Evolutionary conservation across 2,888 invertebrate species (phyloP).

Genomic region (Mycalesis mineus): DNA sequence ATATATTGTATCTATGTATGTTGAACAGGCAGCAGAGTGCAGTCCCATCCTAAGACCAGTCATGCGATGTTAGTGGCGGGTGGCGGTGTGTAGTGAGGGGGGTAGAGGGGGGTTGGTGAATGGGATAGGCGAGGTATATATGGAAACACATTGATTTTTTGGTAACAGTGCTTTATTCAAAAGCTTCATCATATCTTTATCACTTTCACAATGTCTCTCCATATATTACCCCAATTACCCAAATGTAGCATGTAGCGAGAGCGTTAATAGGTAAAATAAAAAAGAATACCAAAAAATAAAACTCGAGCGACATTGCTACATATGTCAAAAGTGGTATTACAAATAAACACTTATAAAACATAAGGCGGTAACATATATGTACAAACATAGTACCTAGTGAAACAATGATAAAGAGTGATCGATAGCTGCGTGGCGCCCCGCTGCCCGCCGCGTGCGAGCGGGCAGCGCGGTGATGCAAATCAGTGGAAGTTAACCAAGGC

Average conservation of each 20-base stretch:
- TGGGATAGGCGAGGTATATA: slow-evolving; percentile 68
- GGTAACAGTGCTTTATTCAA: slow-evolving; percentile 84
- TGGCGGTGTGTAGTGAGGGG: slow-evolving; percentile 31
- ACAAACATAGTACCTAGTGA: slow-evolving; percentile 73
- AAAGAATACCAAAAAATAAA: slow-evolving; percentile 63
- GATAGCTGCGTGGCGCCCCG: slow-evolving; percentile 52
- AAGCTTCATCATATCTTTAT: slow-evolving; percentile 79
- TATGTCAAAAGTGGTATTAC: slow-evolving; percentile 80
- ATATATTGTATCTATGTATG: not conserved
- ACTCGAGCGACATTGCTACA: slow-evolving; percentile 77
- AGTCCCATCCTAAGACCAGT: not conserved
- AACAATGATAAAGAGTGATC: slow-evolving; percentile 71
- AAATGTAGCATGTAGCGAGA: slow-evolving; percentile 77
- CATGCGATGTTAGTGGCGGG: slow-evolving; percentile 25
- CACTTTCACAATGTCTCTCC: slow-evolving; percentile 83
- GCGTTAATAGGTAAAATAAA: slow-evolving; percentile 64
- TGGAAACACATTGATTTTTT: slow-evolving; percentile 83
- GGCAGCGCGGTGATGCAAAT: slow-evolving; percentile 33
- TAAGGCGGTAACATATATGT: slow-evolving; percentile 77
- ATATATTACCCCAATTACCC: slow-evolving; percentile 83
- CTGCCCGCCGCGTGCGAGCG: slow-evolving; percentile 30
- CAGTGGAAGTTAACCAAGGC: slow-evolving; percentile 41
- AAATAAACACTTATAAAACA: slow-evolving; percentile 76
- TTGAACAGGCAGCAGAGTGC: not conserved
- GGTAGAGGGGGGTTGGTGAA: slow-evolving; percentile 37